These are phyloP conservation scores for Seriola quinqueradiata DNA, from an alignment of 2,113 vertebrate genomes.

Conservation along the genomic window DNA sequence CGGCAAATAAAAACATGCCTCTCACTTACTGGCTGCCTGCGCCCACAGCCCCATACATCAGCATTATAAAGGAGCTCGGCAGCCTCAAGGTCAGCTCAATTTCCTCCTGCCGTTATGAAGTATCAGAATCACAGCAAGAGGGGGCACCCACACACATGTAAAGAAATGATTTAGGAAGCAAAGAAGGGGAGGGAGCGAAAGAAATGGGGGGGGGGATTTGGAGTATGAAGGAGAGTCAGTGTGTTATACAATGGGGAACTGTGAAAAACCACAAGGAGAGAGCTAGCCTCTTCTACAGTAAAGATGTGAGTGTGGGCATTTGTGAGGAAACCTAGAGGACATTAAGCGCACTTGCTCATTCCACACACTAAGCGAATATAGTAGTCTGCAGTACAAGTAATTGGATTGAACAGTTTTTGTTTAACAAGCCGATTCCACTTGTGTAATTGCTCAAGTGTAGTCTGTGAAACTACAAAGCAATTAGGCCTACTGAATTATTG, in stretches of 20 bases:
- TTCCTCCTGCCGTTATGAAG: slow-evolving; percentile 84
- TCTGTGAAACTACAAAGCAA: slow-evolving; percentile 68
- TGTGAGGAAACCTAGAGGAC: slow-evolving; percentile 55
- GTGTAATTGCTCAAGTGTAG: slow-evolving; percentile 63
- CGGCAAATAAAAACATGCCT: slow-evolving; percentile 87
- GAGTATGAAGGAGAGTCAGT: slow-evolving; percentile 68
- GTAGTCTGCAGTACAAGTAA: slow-evolving; percentile 55
- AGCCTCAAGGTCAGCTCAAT: slow-evolving; percentile 86
- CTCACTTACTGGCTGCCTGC: slow-evolving; percentile 84
- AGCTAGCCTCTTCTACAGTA: slow-evolving; percentile 62
- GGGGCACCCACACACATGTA: slow-evolving; percentile 79
- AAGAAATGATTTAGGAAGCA: slow-evolving; percentile 76
- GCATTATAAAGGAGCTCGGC: slow-evolving; percentile 79
- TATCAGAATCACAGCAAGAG: slow-evolving; percentile 79
- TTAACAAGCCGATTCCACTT: slow-evolving; percentile 64
- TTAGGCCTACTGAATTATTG: slow-evolving; percentile 66
- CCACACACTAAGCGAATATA: slow-evolving; percentile 40
- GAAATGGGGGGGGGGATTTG: slow-evolving; percentile 6
- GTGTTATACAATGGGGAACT: slow-evolving; percentile 74
- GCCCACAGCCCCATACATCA: slow-evolving; percentile 84
- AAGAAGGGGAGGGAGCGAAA: slow-evolving; percentile 25
- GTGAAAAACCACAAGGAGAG: slow-evolving; percentile 76
- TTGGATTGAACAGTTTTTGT: slow-evolving; percentile 60
- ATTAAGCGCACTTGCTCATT: slow-evolving; percentile 69
- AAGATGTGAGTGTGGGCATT: slow-evolving; percentile 57